A percentile compares a stretch with the other conserved stretches of the same genome.
Evolutionary conservation across 2,888 invertebrate genomes (phyloP).

Genomic region (Anoplius nigerrimus): DNA sequence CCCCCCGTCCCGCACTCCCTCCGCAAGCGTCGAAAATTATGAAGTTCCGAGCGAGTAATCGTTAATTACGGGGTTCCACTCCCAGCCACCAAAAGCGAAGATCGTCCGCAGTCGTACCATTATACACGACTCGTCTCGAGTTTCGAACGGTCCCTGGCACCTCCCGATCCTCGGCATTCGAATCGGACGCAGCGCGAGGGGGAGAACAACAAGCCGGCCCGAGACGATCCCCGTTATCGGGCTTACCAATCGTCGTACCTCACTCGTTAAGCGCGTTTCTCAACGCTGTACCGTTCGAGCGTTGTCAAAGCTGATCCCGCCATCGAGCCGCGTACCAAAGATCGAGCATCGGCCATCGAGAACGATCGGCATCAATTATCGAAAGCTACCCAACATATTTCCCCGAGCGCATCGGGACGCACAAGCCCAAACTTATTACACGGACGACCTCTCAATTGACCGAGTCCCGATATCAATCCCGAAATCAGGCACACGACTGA

Average conservation of each 20-base stretch:
- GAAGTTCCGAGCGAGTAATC: slow-evolving; percentile 61
- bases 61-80: slow-evolving; percentile 67
- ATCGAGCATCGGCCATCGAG: too few species aligned
- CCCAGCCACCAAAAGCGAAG: slow-evolving; percentile 30
- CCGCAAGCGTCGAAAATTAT: slow-evolving; percentile 48
- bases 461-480: too few species aligned
- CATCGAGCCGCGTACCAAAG: too few species aligned
- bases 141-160: slow-evolving; percentile 29
- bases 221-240: slow-evolving; percentile 4
- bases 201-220: too few species aligned
- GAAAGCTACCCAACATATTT: too few species aligned
- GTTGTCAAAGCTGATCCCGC: too few species aligned
- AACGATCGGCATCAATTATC: slow-evolving; percentile 10
- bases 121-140: slow-evolving; percentile 40
- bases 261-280: too few species aligned
- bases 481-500: slow-evolving; percentile 41
- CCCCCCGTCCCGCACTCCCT: slow-evolving; percentile 2
- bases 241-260: too few species aligned
- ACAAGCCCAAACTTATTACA: too few species aligned
- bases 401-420: too few species aligned
- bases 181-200: neutral
- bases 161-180: neutral
- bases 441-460: too few species aligned
- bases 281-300: too few species aligned
- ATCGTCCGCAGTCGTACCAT: slow-evolving; percentile 47